Conservation (phyloP, 2,113 vertebrate species). For the Sceloporus tristichus region DNA sequence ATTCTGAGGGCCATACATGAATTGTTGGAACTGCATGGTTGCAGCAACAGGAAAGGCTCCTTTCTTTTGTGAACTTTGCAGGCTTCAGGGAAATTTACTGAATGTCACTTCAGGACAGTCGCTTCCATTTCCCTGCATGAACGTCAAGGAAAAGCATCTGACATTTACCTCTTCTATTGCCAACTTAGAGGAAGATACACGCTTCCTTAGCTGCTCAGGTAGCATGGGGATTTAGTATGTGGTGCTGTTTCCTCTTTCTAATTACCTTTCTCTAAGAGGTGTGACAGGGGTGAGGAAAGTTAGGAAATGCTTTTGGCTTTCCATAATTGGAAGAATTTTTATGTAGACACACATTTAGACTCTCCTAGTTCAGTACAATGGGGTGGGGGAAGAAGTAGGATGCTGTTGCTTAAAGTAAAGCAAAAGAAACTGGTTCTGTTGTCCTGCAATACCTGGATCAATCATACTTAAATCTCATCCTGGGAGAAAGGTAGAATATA, state of each 20-base stretch:
- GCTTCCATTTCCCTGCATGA: not conserved
- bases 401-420: not conserved
- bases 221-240: conserved; percentile 42
- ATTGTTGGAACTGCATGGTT: not conserved
- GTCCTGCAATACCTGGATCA: not conserved
- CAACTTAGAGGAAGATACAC: conserved; percentile 18
- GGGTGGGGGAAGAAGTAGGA: not conserved
- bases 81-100: conserved; percentile 8
- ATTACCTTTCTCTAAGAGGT: conserved; percentile 27
- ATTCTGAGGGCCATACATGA: not conserved
- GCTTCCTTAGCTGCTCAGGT: conserved; percentile 36
- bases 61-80: not conserved
- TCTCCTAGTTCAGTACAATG: conserved; percentile 7
- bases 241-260: conserved; percentile 26
- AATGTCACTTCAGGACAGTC: conserved; percentile 27
- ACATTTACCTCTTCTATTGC: conserved; percentile 34
- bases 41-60: not conserved
- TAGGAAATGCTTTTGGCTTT: conserved; percentile 27
- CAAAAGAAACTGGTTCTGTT: not conserved
- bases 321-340: conserved; percentile 28
- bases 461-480: too few relatives aligned
- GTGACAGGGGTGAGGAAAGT: conserved; percentile 13
- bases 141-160: conserved; percentile 19
- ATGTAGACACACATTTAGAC: conserved; percentile 11
- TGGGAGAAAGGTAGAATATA: too few relatives aligned